phyloP scores from a whole-genome alignment of 2,113 vertebrate genomes.

The Bettongia penicillata region DNA sequence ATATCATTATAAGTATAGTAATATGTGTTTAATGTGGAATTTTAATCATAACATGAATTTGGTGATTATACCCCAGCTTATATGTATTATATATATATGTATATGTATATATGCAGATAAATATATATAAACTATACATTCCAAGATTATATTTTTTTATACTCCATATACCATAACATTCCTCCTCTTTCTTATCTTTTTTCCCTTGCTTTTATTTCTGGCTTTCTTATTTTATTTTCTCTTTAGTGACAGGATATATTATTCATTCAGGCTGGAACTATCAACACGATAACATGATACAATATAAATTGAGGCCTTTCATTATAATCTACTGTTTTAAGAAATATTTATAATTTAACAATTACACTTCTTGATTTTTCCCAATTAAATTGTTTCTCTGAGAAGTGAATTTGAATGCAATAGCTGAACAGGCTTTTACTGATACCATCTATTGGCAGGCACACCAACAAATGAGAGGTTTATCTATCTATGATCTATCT shows the following conservation, averaged over 20 bases:
- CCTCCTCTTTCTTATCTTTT: background rate
- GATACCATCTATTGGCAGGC: conserved; percentile 81
- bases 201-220: background rate
- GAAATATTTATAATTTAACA: conserved; percentile 82
- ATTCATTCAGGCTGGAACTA: conserved; percentile 66
- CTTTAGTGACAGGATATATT: conserved; percentile 62
- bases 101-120: background rate
- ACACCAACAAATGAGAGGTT: conserved; percentile 76
- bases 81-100: background rate
- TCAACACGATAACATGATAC: conserved; percentile 71
- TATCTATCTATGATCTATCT: conserved; percentile 10
- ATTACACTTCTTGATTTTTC: conserved; percentile 80
- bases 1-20: background rate
- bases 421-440: conserved; percentile 78
- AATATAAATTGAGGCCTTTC: conserved; percentile 79
- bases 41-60: background rate
- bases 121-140: background rate
- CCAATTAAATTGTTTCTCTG: conserved; percentile 81
- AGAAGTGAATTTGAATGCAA: conserved; percentile 82
- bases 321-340: conserved; percentile 77
- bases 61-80: background rate
- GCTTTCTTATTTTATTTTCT: conserved; percentile 63
- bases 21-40: background rate
- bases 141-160: background rate
- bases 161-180: conserved; percentile 58